Evolutionary conservation across 2,797 vertebrate species (phyloP).

Genomic region (Pseudotriccus pelzelni): DNA sequence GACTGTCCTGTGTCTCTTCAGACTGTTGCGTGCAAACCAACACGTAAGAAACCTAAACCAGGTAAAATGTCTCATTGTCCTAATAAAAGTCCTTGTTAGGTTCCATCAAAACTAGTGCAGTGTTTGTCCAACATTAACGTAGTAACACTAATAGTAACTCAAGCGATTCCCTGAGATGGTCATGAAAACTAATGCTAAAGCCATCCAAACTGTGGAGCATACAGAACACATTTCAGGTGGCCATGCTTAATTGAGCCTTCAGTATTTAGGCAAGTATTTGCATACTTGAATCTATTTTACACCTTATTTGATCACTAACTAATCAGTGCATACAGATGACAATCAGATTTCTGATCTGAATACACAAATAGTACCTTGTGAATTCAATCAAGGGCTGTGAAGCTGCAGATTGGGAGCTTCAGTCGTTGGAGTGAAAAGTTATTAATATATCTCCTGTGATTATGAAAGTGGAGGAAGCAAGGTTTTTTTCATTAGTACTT

Average conservation of each 20-base stretch:
- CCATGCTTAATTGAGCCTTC: not conserved
- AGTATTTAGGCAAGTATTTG: not conserved
- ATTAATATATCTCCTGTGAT: not conserved
- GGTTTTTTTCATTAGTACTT: not conserved
- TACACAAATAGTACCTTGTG: not conserved
- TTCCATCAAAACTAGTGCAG: not conserved
- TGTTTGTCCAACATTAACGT: not conserved
- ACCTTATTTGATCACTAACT: not conserved
- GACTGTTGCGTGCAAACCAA: not conserved
- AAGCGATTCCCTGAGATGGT: not conserved
- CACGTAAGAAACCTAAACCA: not conserved
- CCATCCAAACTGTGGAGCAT: not conserved
- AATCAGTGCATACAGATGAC: slow-evolving; percentile 6
- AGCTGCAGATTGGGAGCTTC: not conserved
- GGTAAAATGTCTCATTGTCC: not conserved
- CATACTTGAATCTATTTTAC: slow-evolving; percentile 18
- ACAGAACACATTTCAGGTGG: not conserved
- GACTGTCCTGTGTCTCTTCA: not conserved
- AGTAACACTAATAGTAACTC: not conserved
- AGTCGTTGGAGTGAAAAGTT: not conserved
- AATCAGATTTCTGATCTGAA: slow-evolving; percentile 15
- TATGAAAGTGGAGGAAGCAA: not conserved
- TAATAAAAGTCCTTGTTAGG: not conserved
- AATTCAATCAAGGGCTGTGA: not conserved
- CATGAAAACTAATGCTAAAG: not conserved